A percentile compares a stretch with the other conserved stretches of the same genome.
Evolutionary conservation across 2,888 invertebrate species (phyloP).

Genomic region (Trissolcus japonicus): DNA sequence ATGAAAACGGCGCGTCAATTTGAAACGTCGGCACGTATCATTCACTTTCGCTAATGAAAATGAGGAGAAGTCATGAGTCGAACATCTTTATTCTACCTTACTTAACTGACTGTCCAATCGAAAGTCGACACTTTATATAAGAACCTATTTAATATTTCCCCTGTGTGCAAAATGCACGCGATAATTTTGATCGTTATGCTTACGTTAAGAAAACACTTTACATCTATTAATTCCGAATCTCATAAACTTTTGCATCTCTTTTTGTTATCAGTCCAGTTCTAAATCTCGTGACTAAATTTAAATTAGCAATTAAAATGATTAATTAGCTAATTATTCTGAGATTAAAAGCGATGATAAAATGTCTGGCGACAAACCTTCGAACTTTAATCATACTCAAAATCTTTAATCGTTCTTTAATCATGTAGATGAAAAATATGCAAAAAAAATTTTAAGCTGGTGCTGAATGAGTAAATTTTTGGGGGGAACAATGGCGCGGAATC

Average conservation of each 20-base stretch:
- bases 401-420: not conserved
- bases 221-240: not conserved
- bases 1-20: conserved; percentile 61
- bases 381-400: too few species aligned
- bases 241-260: too few species aligned
- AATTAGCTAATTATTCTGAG: too few species aligned
- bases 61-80: conserved; percentile 59
- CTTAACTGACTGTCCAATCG: conserved; percentile 52
- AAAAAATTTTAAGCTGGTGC: not conserved
- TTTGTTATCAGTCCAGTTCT: too few species aligned
- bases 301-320: too few species aligned
- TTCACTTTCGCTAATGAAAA: conserved; percentile 75
- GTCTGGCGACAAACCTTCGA: too few species aligned
- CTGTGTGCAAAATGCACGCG: conserved; percentile 11
- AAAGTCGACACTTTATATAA: conserved; percentile 56
- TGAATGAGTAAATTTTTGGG: conserved; percentile 17
- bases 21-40: conserved; percentile 71
- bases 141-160: conserved; percentile 38
- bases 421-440: not conserved
- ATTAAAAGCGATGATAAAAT: too few species aligned
- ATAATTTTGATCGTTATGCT: conserved; percentile 45
- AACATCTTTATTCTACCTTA: conserved; percentile 53
- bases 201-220: conserved; percentile 36
- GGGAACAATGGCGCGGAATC: conserved; percentile 32
- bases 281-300: too few species aligned